Percentiles rank a stretch among this genome's conserved stretches.
Conservation (phyloP, 2,113 vertebrate species). For the Lagopus leucura region DNA sequence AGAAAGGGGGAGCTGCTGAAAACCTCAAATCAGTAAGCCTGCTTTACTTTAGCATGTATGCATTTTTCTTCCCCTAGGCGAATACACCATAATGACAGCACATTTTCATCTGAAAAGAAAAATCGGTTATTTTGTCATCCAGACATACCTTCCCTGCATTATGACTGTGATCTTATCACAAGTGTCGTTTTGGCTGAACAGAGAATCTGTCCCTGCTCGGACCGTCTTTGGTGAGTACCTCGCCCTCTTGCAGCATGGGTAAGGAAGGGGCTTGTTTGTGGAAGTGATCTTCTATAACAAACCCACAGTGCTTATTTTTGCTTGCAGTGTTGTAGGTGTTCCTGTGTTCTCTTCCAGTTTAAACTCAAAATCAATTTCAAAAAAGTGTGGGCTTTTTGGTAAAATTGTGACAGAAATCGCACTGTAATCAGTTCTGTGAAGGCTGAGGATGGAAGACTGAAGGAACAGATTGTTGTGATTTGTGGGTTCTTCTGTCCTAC, state of each 20-base stretch:
- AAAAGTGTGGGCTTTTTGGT: background rate
- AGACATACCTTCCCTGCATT: conserved; percentile 98
- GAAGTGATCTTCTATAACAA: background rate
- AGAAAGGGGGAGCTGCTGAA: background rate
- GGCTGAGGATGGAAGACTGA: background rate
- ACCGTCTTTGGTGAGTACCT: conserved; percentile 93
- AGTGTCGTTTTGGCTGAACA: conserved; percentile 97
- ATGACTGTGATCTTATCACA: conserved; percentile 98
- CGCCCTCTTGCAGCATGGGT: background rate
- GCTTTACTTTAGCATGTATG: background rate
- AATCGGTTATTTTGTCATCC: conserved; percentile 98
- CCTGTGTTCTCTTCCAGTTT: background rate
- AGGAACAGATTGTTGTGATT: background rate
- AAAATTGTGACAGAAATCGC: background rate
- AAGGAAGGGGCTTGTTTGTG: background rate
- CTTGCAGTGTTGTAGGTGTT: background rate
- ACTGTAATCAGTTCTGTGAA: background rate
- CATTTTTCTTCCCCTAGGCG: conserved; percentile 77
- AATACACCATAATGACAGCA: conserved; percentile 97
- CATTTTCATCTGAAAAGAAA: conserved; percentile 98
- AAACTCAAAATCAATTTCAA: background rate
- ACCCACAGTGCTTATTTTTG: background rate
- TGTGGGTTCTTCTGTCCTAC: background rate
- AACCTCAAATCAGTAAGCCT: background rate
- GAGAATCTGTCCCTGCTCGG: conserved; percentile 95